A percentile compares a stretch with the other conserved stretches of the same genome.
These are phyloP conservation scores for Micoletzkya japonica DNA, from an alignment of 2,888 invertebrate genomes.

Conservation along the genomic window DNA sequence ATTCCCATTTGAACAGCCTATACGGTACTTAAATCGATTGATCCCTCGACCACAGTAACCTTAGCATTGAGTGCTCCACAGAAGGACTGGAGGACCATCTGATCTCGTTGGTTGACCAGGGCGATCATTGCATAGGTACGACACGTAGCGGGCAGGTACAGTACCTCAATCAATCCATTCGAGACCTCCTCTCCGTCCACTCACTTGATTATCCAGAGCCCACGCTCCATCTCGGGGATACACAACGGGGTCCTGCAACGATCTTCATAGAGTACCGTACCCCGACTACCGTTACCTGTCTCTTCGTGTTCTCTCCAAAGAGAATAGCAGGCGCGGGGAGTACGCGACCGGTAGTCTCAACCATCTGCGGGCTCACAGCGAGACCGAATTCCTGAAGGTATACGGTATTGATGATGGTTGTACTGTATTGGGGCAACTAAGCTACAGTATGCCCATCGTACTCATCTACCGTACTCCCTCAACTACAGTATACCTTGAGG, in stretches of 20 bases:
- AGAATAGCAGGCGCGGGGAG: conserved; percentile 54
- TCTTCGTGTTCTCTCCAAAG: conserved; percentile 48
- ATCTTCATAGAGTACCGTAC: conserved; percentile 9
- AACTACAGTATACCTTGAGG: conserved; percentile 32
- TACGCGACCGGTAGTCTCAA: conserved; percentile 55
- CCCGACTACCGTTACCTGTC: conserved; percentile 31
- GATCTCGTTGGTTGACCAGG: conserved; percentile 49
- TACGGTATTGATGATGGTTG: conserved; percentile 7
- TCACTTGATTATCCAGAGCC: conserved; percentile 53
- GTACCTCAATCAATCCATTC: conserved; percentile 24
- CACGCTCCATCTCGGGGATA: conserved; percentile 57
- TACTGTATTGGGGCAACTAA: neutral
- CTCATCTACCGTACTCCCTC: neutral
- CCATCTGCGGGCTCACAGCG: conserved; percentile 49
- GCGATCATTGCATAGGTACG: conserved; percentile 54
- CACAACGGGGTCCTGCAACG: conserved; percentile 45
- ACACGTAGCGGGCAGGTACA: conserved; percentile 53
- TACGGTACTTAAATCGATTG: neutral
- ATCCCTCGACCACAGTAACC: conserved; percentile 21
- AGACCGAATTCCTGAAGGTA: conserved; percentile 49
- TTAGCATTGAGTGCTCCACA: conserved; percentile 46
- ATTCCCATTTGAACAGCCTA: conserved; percentile 56
- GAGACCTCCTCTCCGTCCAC: neutral
- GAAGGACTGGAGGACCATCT: conserved; percentile 46
- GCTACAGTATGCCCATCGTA: neutral